Percentiles rank a stretch among this genome's conserved stretches.
phyloP scores from a whole-genome alignment of 2,113 vertebrate genomes.

The Labrus mixtus region DNA sequence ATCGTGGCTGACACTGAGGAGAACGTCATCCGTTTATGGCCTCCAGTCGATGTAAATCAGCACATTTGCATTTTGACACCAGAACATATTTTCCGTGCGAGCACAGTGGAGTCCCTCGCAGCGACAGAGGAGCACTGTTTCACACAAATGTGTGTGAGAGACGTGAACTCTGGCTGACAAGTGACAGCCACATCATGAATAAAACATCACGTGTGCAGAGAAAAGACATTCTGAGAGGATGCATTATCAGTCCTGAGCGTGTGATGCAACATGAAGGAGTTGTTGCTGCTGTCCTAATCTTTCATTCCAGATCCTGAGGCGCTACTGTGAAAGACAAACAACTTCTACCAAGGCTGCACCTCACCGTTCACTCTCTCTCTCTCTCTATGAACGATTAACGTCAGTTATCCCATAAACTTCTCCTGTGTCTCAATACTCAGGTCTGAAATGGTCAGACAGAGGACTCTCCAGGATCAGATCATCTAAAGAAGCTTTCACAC shows the following conservation, averaged over 20 bases:
- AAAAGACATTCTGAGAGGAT: conserved; percentile 44
- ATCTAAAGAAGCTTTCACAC: too few relatives aligned
- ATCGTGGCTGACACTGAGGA: conserved; percentile 12
- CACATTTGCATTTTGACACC: conserved; percentile 42
- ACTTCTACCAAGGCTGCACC: neutral
- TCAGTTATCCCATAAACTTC: neutral
- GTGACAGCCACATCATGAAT: conserved; percentile 67
- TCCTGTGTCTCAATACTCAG: conserved; percentile 11
- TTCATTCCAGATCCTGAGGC: conserved; percentile 27
- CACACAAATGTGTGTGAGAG: conserved; percentile 49
- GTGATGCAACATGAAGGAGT: conserved; percentile 52
- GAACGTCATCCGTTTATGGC: conserved; percentile 32
- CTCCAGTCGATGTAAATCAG: conserved; percentile 36
- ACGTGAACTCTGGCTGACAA: conserved; percentile 62
- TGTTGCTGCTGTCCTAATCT: conserved; percentile 37
- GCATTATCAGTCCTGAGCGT: conserved; percentile 29
- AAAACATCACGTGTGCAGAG: conserved; percentile 56
- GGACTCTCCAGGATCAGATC: too few relatives aligned
- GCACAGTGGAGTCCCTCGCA: conserved; percentile 40
- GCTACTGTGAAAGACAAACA: conserved; percentile 24
- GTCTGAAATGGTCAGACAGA: conserved; percentile 31
- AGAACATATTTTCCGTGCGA: conserved; percentile 25
- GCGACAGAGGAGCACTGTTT: conserved; percentile 25
- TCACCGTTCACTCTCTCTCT: neutral
- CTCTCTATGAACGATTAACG: neutral